A percentile compares a stretch with the other conserved stretches of the same genome.
Conservation (phyloP, 1,140 invertebrate species). For the Drosophila dunni region DNA sequence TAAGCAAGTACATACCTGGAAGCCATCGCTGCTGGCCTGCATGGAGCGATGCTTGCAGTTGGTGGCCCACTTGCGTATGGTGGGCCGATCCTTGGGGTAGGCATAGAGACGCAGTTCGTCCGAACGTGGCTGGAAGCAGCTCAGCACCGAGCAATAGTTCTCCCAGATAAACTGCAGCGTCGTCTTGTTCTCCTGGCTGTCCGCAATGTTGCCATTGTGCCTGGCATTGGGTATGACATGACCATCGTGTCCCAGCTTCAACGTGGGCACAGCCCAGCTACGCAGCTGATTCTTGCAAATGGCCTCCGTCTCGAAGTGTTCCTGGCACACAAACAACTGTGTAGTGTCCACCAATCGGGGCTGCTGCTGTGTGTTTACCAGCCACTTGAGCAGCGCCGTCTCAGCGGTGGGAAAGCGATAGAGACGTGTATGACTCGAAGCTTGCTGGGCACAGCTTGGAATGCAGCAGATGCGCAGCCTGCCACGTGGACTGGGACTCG, state of each 20-base stretch:
- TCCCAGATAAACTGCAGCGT: constrained; percentile 61
- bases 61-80: constrained; percentile 64
- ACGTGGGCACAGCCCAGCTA: constrained; percentile 69
- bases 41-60: constrained; percentile 72
- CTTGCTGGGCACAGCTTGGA: constrained; percentile 50
- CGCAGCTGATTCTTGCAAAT: constrained; percentile 66
- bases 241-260: constrained; percentile 69
- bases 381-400: constrained; percentile 63
- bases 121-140: constrained; percentile 58
- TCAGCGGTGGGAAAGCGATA: constrained; percentile 62
- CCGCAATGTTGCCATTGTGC: constrained; percentile 65
- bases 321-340: constrained; percentile 63
- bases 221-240: constrained; percentile 61
- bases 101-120: constrained; percentile 48
- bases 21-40: constrained; percentile 72
- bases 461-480: constrained; percentile 67
- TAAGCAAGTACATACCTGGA: constrained; percentile 28
- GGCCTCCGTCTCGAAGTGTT: constrained; percentile 72
- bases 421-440: constrained; percentile 43
- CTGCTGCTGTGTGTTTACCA: constrained; percentile 63
- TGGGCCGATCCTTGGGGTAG: constrained; percentile 63
- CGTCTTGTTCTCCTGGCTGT: constrained; percentile 44
- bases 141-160: constrained; percentile 69
- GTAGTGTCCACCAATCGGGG: constrained; percentile 54
- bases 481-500: constrained; percentile 57